These are phyloP conservation scores for Ptiloglossa arizonensis DNA, from an alignment of 1,140 invertebrate species.

Conservation along the genomic window DNA sequence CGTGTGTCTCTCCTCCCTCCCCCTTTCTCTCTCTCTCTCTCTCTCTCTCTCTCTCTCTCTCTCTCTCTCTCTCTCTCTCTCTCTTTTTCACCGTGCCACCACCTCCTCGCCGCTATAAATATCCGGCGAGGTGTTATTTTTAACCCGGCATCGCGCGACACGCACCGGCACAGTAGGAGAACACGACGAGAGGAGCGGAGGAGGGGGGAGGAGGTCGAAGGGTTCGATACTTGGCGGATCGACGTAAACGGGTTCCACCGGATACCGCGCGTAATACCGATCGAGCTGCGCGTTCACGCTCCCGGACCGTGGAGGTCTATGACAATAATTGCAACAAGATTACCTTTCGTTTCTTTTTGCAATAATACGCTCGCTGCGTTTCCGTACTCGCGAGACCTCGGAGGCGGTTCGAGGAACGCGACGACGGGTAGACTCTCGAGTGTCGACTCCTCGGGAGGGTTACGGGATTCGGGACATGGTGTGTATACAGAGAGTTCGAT, in stretches of 20 bases:
- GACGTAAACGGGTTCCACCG: slow-evolving; percentile 60
- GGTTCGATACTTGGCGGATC: slow-evolving; percentile 43
- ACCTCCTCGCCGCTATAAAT: slow-evolving; percentile 75
- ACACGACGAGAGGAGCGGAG: neutral
- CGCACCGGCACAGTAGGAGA: slow-evolving; percentile 23
- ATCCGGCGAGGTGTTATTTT: slow-evolving; percentile 77
- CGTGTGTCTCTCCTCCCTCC: neutral
- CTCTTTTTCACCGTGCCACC: slow-evolving; percentile 17
- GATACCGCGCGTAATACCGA: slow-evolving; percentile 47
- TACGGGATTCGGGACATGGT: too few relatives aligned
- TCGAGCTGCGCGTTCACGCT: neutral
- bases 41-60: slow-evolving; percentile 13
- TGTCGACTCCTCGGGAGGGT: too few relatives aligned
- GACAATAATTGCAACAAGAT: slow-evolving; percentile 8
- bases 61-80: neutral
- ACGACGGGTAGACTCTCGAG: too few relatives aligned
- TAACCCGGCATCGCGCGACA: slow-evolving; percentile 69
- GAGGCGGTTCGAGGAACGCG: too few relatives aligned
- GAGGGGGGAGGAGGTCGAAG: slow-evolving; percentile 32
- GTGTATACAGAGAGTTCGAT: too few relatives aligned
- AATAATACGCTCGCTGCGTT: too few relatives aligned
- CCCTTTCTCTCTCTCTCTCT: neutral
- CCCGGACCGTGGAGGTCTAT: neutral
- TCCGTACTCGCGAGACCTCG: too few relatives aligned
- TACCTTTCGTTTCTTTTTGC: too few relatives aligned